A percentile compares a stretch with the other conserved stretches of the same genome.
Evolutionary conservation across 2,888 invertebrate species (phyloP).

Genomic region (Eupithecia exiguata): DNA sequence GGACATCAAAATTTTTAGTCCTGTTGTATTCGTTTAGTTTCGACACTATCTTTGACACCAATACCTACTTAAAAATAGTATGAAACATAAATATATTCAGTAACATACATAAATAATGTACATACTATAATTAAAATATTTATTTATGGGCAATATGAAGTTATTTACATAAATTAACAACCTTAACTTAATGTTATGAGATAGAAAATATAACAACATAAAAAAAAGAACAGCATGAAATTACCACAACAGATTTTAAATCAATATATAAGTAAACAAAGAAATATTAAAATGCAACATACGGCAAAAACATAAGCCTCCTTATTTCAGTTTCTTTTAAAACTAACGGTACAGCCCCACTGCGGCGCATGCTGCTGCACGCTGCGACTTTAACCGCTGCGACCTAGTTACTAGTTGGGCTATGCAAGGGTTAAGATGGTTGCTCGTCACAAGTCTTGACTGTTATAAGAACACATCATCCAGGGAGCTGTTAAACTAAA

Average conservation of each 20-base stretch:
- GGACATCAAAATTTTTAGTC: neutral
- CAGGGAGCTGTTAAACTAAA: slow-evolving; percentile 7
- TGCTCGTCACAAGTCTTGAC: neutral
- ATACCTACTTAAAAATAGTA: slow-evolving; percentile 61
- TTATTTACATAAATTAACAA: neutral
- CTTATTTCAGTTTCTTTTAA: neutral
- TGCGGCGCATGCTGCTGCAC: too few species aligned
- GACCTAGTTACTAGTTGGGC: too few species aligned
- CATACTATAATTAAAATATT: neutral
- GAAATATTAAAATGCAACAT: neutral
- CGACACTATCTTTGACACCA: neutral
- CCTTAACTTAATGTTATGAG: neutral
- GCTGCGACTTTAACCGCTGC: too few species aligned
- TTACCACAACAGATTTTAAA: neutral
- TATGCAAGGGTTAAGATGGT: neutral
- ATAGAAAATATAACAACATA: neutral
- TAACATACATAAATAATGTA: slow-evolving; percentile 17
- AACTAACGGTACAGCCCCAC: neutral
- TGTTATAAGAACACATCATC: neutral
- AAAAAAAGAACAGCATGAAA: neutral
- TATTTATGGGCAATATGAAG: neutral
- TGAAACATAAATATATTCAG: slow-evolving; percentile 71
- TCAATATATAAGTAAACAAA: neutral
- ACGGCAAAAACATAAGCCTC: neutral
- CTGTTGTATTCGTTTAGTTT: neutral